These are phyloP conservation scores for Hucho hucho DNA, from an alignment of 2,113 vertebrate species.

Conservation along the genomic window DNA sequence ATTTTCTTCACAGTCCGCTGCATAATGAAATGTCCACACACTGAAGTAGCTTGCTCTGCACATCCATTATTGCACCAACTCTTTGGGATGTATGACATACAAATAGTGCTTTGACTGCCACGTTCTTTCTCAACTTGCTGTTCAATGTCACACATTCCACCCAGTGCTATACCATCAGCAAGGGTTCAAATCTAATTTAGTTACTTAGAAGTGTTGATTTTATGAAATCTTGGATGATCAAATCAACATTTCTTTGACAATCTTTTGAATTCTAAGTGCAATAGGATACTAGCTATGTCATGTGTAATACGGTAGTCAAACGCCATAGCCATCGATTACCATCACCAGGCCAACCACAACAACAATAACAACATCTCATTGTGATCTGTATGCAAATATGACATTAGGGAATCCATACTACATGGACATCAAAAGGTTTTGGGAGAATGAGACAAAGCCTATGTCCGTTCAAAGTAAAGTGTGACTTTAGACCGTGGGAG, in stretches of 20 bases:
- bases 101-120: conserved; percentile 51
- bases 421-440: conserved; percentile 51
- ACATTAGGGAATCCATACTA: conserved; percentile 11
- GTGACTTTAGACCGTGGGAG: conserved; percentile 15
- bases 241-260: too few species aligned
- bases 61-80: conserved; percentile 48
- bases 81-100: conserved; percentile 45
- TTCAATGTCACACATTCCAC: not conserved
- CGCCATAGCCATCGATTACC: not conserved
- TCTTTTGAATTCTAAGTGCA: too few species aligned
- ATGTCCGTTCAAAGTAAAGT: conserved; percentile 34
- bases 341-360: too few species aligned
- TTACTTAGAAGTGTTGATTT: too few species aligned
- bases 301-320: too few species aligned
- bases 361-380: not conserved
- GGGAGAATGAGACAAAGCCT: conserved; percentile 31
- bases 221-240: too few species aligned
- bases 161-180: too few species aligned
- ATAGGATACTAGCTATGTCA: too few species aligned
- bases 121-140: conserved; percentile 33
- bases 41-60: conserved; percentile 41
- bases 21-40: conserved; percentile 65
- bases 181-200: too few species aligned
- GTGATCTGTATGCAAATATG: conserved; percentile 12
- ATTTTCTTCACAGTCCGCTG: conserved; percentile 62